Evolutionary conservation across 2,113 vertebrate species (phyloP), one percentile per base, ranked within the genome.

Genomic region (Lipophrys pholis): DNA sequence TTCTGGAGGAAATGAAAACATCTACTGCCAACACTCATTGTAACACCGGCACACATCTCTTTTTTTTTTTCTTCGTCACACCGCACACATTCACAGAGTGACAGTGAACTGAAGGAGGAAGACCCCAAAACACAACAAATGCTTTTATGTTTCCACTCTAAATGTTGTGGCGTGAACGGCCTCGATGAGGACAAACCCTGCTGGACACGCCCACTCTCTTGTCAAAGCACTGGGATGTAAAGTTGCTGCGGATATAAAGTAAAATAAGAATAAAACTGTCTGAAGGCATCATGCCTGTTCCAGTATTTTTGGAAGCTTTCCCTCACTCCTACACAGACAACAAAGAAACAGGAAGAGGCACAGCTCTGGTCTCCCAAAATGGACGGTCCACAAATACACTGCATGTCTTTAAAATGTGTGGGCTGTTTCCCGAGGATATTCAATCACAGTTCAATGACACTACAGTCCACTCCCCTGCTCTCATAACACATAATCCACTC

Each of bases 401-500:
- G 54, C 14, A 39, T 53, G 14, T 15, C 7, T 40, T 58, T 59
- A 73, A 65, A 73, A 8, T 30, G 66, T 74, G 81, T 76, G 21
- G 79, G 80, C 73, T 57, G 43, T 73, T 69, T 81, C 41, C 73
- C 60, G 76, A 74, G 82, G 65, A 62, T 80, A 78, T 70, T 70
- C 68, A 86, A 21, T 76, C 76, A 45, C 78, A 81, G 76, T 82
- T 89, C 81, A 82, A 82, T 76, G 82, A 80, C 48, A 57, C 87
- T 84, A 60, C 63, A 85, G 67, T 68, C 42, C 36, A 11, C 49
- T 73, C 51, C n/a, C 46, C 49, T 71, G 79, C 55, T 82, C 76
- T 82, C 63, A 73, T 56, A 65, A 73, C 51, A 71, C 63, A 83
- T 83, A 82, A 85, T 86, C 81, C 76, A 80, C 83, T 84, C 69